phyloP scores from a whole-genome alignment of 2,888 invertebrate genomes.

The Perizoma flavofasciatum region DNA sequence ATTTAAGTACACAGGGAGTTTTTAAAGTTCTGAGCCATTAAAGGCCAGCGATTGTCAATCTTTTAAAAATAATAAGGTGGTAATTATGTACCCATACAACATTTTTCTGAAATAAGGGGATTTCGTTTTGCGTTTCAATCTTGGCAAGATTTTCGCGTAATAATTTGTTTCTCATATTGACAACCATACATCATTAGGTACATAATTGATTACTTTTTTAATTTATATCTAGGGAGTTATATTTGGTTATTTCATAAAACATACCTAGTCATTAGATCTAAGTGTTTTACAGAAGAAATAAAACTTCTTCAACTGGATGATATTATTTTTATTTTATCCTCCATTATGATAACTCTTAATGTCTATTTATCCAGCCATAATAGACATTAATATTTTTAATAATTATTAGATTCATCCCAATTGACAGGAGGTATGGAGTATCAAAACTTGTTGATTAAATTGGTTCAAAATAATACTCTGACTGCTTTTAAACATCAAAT shows the following conservation, averaged over 20 bases:
- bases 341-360: slow-evolving; percentile 45
- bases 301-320: slow-evolving; percentile 39
- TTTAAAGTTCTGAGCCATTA: too few species aligned
- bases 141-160: too few species aligned
- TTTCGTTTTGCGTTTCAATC: too few species aligned
- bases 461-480: neutral
- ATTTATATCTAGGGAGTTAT: slow-evolving; percentile 28
- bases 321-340: slow-evolving; percentile 41
- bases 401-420: slow-evolving; percentile 22
- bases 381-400: slow-evolving; percentile 46
- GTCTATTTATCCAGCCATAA: slow-evolving; percentile 56
- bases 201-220: too few species aligned
- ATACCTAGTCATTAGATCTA: slow-evolving; percentile 19
- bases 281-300: slow-evolving; percentile 35
- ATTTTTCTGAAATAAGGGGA: too few species aligned
- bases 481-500: slow-evolving; percentile 25
- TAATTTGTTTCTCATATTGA: too few species aligned
- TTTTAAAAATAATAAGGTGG: too few species aligned
- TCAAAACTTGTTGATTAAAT: slow-evolving; percentile 10
- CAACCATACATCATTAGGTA: too few species aligned
- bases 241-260: slow-evolving; percentile 31
- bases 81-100: too few species aligned
- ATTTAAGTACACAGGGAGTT: slow-evolving; percentile 2
- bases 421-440: slow-evolving; percentile 33
- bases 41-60: slow-evolving; percentile 2